Percentiles rank a stretch among this genome's conserved stretches.
Evolutionary conservation across 2,888 invertebrate genomes (phyloP).

Genomic region (Eupithecia dodoneata): DNA sequence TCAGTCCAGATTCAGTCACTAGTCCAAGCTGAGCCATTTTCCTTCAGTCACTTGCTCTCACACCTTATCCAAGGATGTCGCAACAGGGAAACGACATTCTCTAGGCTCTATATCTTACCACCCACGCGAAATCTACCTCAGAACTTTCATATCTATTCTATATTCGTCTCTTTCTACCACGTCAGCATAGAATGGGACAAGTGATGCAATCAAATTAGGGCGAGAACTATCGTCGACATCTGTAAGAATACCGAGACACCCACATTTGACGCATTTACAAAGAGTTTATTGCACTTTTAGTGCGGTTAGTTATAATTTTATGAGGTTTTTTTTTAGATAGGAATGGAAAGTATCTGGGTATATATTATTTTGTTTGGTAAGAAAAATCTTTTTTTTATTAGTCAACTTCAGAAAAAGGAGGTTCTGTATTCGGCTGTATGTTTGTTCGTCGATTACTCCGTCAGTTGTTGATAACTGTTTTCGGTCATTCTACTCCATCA

Average conservation of each 20-base stretch:
- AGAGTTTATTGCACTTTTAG: conserved; percentile 73
- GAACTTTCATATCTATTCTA: conserved; percentile 45
- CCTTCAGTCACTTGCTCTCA: conserved; percentile 34
- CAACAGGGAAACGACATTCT: conserved; percentile 67
- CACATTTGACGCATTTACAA: conserved; percentile 61
- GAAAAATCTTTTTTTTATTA: neutral
- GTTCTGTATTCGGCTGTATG: neutral
- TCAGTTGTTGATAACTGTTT: neutral
- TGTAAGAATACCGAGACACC: conserved; percentile 68
- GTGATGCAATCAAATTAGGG: conserved; percentile 53
- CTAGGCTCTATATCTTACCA: conserved; percentile 62
- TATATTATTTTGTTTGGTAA: neutral
- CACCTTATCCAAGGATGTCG: conserved; percentile 53
- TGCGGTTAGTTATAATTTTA: conserved; percentile 53
- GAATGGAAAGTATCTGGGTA: conserved; percentile 36
- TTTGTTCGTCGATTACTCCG: neutral
- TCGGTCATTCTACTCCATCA: neutral
- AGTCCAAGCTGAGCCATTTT: conserved; percentile 35
- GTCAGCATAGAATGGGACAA: conserved; percentile 37
- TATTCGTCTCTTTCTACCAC: conserved; percentile 38
- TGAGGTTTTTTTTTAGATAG: conserved; percentile 23
- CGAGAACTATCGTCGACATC: conserved; percentile 69
- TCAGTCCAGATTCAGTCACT: neutral
- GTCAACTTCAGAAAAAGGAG: neutral
- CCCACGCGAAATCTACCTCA: conserved; percentile 63